Base-by-base conservation (phyloP, 1,140 invertebrate genomes). In the Mercenaria mercenaria region DNA sequence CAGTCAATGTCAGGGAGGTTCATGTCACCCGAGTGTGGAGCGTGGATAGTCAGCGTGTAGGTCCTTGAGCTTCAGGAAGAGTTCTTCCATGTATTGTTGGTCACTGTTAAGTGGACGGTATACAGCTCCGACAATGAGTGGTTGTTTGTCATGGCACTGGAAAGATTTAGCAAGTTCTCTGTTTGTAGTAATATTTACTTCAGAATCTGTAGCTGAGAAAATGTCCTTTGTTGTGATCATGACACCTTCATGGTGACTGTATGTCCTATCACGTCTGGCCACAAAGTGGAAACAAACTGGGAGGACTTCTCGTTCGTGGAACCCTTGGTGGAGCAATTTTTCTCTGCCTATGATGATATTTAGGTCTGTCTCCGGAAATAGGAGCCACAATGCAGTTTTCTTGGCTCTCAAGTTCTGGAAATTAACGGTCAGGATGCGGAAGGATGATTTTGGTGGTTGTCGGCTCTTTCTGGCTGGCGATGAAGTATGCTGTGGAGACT, bases 1-100 rank as follows among this genome's bases (percentile, higher is more conserved):
- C 64, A 69, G 29, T 34, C 64, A 69, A 69, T 69, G 64, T 69
- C 64, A 32, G n/a, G 32, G 29, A 69, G 64, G 29, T 69, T 69
- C 64, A 69, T 32, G 18, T 69, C 64, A 32, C 64, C 64, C 23
- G 64, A 32, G 10, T n/a, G 32, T 69, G 10, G 13, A 32, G 2
- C 11, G 64, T 11, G 10, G 64, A 8, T 15, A 61, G 20, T 29
- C 59, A 61, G 20, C 20, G 10, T 32, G 32, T 32, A 69, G 11
- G 26, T 69, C 34, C 64, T 34, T 8, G 13, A 29, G 11, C 32
- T 11, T 32, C 32, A 2, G 64, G n/a, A 29, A 69, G 32, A n/a
- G 32, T 69, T 69, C 59, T 61, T 61, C 59, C 59, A 61, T 61
- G 59, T 61, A n/a, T 6, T 11, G 18, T 20, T 11, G 8, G 59